Conservation (phyloP, 2,797 vertebrate genomes). For the Spheniscus humboldti region DNA sequence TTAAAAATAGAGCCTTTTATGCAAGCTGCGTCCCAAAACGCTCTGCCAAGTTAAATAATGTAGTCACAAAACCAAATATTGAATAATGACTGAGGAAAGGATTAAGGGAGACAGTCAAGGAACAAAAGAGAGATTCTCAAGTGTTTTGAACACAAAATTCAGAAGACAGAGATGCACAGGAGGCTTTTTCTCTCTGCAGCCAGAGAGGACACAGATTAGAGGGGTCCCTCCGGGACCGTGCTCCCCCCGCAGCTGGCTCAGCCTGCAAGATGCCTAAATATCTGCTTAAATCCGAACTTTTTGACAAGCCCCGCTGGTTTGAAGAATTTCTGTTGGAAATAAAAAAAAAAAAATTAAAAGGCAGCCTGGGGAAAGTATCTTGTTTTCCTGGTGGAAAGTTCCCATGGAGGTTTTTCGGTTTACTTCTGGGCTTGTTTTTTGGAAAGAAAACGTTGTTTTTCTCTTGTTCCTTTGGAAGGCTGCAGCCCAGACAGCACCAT, state of each 20-base stretch:
- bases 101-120: slow-evolving; percentile 14
- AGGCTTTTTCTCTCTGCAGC: neutral
- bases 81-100: slow-evolving; percentile 59
- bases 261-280: neutral
- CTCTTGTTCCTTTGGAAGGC: neutral
- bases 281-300: neutral
- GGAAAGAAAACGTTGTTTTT: neutral
- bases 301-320: accelerated
- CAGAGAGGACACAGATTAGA: neutral
- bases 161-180: neutral
- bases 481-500: neutral
- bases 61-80: slow-evolving; percentile 67
- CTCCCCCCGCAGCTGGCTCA: neutral
- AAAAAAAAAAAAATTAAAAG: neutral
- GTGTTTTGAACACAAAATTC: neutral
- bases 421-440: neutral
- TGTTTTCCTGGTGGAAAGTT: neutral
- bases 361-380: accelerated
- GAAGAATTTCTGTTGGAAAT: neutral
- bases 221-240: neutral
- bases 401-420: neutral
- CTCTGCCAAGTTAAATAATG: slow-evolving; percentile 52
- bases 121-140: slow-evolving; percentile 37
- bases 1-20: slow-evolving; percentile 7
- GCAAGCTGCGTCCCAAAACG: neutral